Conservation (phyloP, 2,113 vertebrate species). For the Semnornis frantzii region DNA sequence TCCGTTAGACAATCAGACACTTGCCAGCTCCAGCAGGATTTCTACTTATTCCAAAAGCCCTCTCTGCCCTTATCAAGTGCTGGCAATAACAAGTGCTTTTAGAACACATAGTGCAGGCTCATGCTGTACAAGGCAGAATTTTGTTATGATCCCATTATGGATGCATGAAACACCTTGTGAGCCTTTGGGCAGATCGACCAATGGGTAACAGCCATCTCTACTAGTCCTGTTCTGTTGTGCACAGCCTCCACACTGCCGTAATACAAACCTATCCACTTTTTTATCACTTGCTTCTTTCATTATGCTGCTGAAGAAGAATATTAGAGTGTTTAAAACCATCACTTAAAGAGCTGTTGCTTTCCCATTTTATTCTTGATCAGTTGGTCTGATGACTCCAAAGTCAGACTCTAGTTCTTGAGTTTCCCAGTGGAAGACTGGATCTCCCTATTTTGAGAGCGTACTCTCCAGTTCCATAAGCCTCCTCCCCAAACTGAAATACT, state of each 20-base stretch:
- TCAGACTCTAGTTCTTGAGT: not conserved
- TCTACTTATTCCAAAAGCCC: not conserved
- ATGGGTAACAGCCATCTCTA: not conserved
- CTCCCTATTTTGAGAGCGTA: not conserved
- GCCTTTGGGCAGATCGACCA: not conserved
- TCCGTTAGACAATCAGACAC: fast-evolving
- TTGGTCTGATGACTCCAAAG: not conserved
- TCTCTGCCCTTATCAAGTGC: not conserved
- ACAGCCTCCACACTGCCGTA: not conserved
- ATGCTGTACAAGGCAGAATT: not conserved
- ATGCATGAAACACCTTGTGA: not conserved
- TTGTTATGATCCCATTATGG: fast-evolving
- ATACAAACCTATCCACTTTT: not conserved
- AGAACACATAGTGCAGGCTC: not conserved
- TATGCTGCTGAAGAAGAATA: not conserved
- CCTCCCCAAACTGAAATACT: not conserved
- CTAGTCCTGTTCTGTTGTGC: not conserved
- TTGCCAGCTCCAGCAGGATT: not conserved
- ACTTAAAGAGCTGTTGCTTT: not conserved
- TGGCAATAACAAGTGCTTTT: not conserved
- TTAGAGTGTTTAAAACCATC: not conserved
- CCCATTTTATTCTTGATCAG: not conserved
- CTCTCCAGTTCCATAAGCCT: not conserved
- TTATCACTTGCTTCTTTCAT: not conserved
- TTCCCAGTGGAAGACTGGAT: not conserved